Evolutionary conservation across 2,113 vertebrate genomes (phyloP).

Genomic region (Lophotis ruficrista): DNA sequence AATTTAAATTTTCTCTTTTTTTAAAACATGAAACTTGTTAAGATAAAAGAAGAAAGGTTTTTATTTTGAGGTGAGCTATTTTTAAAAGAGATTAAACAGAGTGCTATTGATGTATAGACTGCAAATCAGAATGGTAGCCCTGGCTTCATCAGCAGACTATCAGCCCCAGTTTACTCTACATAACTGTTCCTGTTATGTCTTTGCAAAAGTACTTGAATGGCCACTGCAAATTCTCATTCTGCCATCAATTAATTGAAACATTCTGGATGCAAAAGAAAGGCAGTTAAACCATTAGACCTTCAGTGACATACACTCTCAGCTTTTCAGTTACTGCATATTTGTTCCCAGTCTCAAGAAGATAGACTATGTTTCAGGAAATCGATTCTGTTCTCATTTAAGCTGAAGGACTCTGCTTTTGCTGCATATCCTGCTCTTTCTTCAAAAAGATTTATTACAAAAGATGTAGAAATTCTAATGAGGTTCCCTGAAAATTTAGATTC

Average conservation of each 20-base stretch:
- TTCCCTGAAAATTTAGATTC: not conserved
- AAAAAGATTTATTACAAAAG: constrained; percentile 13
- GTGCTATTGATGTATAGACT: not conserved
- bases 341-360: not conserved
- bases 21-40: not conserved
- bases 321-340: not conserved
- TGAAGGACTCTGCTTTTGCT: not conserved
- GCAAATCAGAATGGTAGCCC: not conserved
- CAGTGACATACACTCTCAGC: not conserved
- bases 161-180: not conserved
- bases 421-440: not conserved
- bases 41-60: not conserved
- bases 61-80: not conserved
- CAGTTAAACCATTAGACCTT: not conserved
- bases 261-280: not conserved
- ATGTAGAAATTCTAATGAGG: not conserved
- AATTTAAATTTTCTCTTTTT: not conserved
- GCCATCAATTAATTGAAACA: not conserved
- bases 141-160: not conserved
- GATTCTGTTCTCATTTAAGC: constrained; percentile 5
- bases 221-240: not conserved
- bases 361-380: not conserved
- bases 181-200: not conserved
- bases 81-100: not conserved
- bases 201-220: not conserved